A percentile compares a stretch with the other conserved stretches of the same genome.
Conservation (phyloP, 2,888 invertebrate species). For the Tryphoninae sp. region DNA sequence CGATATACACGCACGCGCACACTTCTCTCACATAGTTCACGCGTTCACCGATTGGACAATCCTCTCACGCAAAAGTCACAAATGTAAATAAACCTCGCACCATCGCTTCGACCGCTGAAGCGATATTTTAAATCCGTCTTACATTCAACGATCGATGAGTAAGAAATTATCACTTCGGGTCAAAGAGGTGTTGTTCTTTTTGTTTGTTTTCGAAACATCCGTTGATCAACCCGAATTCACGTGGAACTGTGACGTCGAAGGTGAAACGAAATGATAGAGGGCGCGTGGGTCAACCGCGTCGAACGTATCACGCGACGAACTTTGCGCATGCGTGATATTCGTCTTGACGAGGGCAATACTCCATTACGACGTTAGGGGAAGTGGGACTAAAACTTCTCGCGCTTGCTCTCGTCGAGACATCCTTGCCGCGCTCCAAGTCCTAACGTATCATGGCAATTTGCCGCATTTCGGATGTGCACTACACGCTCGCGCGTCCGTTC, state of each 20-base stretch:
- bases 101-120: not conserved
- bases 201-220: constrained; percentile 37
- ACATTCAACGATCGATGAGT: not conserved
- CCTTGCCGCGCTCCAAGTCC: not conserved
- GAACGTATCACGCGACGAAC: constrained; percentile 24
- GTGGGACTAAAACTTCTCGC: constrained; percentile 1
- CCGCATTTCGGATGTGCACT: constrained; percentile 59
- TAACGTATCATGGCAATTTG: constrained; percentile 33
- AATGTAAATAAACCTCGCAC: not conserved
- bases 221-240: constrained; percentile 66
- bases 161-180: not conserved
- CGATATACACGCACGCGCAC: constrained; percentile 10
- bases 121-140: not conserved
- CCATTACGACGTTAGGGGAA: constrained; percentile 6
- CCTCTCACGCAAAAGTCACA: not conserved
- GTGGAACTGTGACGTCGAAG: constrained; percentile 16
- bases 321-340: not conserved
- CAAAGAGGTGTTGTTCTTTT: not conserved
- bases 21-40: constrained; percentile 35
- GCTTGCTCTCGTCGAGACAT: not conserved
- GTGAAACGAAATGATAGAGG: not conserved
- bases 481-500: constrained; percentile 57
- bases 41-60: not conserved
- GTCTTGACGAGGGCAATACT: not conserved
- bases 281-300: constrained; percentile 15